A percentile compares a stretch with the other conserved stretches of the same genome.
Conservation (phyloP, 2,113 vertebrate genomes). For the Peromyscus leucopus region DNA sequence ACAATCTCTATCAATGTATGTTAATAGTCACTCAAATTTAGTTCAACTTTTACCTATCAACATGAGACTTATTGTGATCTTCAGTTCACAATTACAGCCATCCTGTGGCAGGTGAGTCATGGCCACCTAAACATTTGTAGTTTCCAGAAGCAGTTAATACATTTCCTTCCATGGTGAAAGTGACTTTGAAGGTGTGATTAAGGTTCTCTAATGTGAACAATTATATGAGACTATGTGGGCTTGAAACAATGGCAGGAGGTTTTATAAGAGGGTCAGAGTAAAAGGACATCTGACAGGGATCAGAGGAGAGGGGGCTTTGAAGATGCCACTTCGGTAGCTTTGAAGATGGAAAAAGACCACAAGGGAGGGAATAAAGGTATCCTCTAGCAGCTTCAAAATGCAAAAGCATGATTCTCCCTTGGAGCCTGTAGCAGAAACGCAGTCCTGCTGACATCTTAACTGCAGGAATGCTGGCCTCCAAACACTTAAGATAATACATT, state of each 20-base stretch:
- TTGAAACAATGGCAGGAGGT: not conserved
- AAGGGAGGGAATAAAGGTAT: not conserved
- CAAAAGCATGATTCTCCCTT: constrained; percentile 14
- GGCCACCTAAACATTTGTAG: not conserved
- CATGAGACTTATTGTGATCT: not conserved
- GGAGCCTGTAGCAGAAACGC: not conserved
- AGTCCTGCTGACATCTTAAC: not conserved
- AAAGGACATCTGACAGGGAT: constrained; percentile 7
- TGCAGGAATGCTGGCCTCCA: not conserved
- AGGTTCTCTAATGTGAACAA: not conserved
- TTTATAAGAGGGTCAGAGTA: not conserved
- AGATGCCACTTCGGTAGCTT: constrained; percentile 14
- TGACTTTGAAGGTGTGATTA: not conserved
- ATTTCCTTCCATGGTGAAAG: not conserved
- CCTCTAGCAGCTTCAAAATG: constrained; percentile 16
- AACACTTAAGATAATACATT: constrained; percentile 28
- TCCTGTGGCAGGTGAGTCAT: constrained; percentile 4
- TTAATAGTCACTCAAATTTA: constrained; percentile 39
- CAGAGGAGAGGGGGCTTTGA: constrained; percentile 28
- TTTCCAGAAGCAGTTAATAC: not conserved
- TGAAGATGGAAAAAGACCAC: constrained; percentile 17
- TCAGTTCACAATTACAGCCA: constrained; percentile 5
- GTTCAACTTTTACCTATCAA: constrained; percentile 33
- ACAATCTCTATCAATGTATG: constrained; percentile 21
- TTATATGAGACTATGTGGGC: constrained; percentile 22